These are phyloP conservation scores for Myotis pilosus DNA, from an alignment of 2,797 vertebrate genomes.

Conservation along the genomic window DNA sequence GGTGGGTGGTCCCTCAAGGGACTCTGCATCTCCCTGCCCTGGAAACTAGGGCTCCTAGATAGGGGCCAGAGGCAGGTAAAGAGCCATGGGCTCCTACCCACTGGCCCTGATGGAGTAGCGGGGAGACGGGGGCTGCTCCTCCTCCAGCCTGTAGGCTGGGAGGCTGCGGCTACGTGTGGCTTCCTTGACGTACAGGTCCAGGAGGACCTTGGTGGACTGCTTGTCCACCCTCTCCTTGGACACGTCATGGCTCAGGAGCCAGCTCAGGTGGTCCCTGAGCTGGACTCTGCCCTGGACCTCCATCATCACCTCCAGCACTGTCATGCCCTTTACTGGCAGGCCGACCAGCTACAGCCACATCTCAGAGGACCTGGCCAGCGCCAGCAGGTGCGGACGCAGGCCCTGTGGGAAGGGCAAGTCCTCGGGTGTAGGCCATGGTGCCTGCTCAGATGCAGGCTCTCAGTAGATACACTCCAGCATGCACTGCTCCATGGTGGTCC, in stretches of 20 bases:
- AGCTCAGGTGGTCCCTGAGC: not conserved
- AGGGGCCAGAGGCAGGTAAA: fast-evolving
- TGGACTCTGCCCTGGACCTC: not conserved
- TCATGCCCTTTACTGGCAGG: slow-evolving; percentile 30
- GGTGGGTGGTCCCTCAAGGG: fast-evolving
- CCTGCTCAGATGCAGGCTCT: fast-evolving
- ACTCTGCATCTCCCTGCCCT: not conserved
- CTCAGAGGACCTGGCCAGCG: not conserved
- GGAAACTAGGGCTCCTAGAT: not conserved
- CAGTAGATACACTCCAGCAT: not conserved
- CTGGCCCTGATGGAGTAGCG: not conserved
- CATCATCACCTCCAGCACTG: not conserved
- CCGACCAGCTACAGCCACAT: not conserved
- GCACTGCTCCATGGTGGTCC: slow-evolving; percentile 1
- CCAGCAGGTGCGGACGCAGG: not conserved
- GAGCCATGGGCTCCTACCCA: not conserved
- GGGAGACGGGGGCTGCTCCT: not conserved
- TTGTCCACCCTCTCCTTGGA: not conserved
- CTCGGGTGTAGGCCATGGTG: not conserved
- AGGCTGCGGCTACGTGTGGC: not conserved
- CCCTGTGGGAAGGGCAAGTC: slow-evolving; percentile 4
- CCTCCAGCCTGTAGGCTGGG: not conserved
- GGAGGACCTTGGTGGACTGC: not conserved
- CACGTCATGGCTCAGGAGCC: not conserved
- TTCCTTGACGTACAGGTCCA: slow-evolving; percentile 1